A percentile compares a stretch with the other conserved stretches of the same genome.
Conservation (phyloP, 2,888 invertebrate genomes). For the Drosophila sordidapex region DNA sequence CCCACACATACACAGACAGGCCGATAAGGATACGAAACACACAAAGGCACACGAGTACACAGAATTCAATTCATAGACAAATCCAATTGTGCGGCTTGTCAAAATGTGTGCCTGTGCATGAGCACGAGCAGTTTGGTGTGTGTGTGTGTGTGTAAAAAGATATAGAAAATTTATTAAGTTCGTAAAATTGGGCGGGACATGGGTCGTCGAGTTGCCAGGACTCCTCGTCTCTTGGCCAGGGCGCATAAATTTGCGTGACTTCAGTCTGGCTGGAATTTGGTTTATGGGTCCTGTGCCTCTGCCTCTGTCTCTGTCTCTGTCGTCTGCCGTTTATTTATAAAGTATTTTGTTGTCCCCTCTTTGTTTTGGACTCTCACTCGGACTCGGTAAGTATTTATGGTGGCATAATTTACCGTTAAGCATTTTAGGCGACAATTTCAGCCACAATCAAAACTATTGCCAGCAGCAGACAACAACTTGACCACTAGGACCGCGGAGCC, state of each 20-base stretch:
- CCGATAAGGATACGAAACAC: slow-evolving; percentile 17
- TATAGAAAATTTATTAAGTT: slow-evolving; percentile 80
- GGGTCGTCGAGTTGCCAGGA: slow-evolving; percentile 28
- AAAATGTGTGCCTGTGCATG: slow-evolving; percentile 48
- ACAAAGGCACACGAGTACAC: slow-evolving; percentile 17
- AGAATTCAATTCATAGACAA: slow-evolving; percentile 62
- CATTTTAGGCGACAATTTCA: slow-evolving; percentile 75
- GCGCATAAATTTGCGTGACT: slow-evolving; percentile 66
- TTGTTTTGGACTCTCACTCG: slow-evolving; percentile 38
- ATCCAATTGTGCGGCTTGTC: slow-evolving; percentile 76
- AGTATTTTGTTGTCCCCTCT: slow-evolving; percentile 51
- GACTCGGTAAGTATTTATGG: slow-evolving; percentile 66
- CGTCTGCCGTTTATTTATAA: slow-evolving; percentile 62
- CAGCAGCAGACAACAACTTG: slow-evolving; percentile 30
- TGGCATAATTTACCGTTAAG: slow-evolving; percentile 76
- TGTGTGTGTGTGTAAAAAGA: slow-evolving; percentile 57
- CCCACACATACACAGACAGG: slow-evolving; percentile 4
- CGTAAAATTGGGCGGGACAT: slow-evolving; percentile 61
- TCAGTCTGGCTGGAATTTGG: slow-evolving; percentile 30
- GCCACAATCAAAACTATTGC: slow-evolving; percentile 69
- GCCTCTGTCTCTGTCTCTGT: slow-evolving; percentile 28
- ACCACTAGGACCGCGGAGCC: slow-evolving; percentile 11
- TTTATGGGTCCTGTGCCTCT: slow-evolving; percentile 35
- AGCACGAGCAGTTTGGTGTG: not conserved
- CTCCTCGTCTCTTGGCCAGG: slow-evolving; percentile 30